Base-by-base conservation (phyloP, 2,888 invertebrate species). In the Coelogynopora nodosa region DNA sequence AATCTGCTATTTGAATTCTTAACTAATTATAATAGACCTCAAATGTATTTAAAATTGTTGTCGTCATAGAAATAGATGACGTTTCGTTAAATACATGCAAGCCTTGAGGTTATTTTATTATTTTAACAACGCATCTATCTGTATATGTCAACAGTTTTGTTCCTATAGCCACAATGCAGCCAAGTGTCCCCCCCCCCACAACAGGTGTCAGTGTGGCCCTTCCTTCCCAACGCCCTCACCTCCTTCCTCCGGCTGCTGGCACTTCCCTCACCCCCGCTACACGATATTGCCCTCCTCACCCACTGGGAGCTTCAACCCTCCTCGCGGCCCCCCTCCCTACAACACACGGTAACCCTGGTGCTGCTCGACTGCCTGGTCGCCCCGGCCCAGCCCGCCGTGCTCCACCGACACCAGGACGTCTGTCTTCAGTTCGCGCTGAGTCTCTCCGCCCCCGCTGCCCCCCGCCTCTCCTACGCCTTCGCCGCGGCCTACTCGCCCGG, bases 181-280 rank as follows among this genome's bases (percentile, higher is more conserved):
- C n/a, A n/a, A n/a, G n/a, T n/a, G n/a, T n/a, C n/a, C n/a, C n/a
- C n/a, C n/a, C n/a, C n/a, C n/a, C n/a, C n/a, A n/a, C n/a, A n/a
- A n/a, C 74, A 74, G 74, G 74, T 74, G 74, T 5, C 74, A 74
- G 74, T 74, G 2, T 5, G 18, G 2, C 74, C 74, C 23, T 74
- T 74, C 74, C 74, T 74, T 10, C 74, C 74, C 23, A 74, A 74
- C 74, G 74, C 74, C 74, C 74, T 74, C 74, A 74, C 74, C 23
- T 5, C 74, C 5, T 74, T 74, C 74, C 10, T 74, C 74, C 74
- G 74, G 10, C 74, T 74, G 2, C 23, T 74, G 23, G 27, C 23
- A 2, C 74, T 74, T 74, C 74, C 74, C 5, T 26, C 27, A 2
- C 5, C 18, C 74, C 2, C 27, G 2, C 74, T 74, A 2, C 74